phyloP scores from a whole-genome alignment of 2,797 vertebrate species.

The Okamejei kenojei region DNA sequence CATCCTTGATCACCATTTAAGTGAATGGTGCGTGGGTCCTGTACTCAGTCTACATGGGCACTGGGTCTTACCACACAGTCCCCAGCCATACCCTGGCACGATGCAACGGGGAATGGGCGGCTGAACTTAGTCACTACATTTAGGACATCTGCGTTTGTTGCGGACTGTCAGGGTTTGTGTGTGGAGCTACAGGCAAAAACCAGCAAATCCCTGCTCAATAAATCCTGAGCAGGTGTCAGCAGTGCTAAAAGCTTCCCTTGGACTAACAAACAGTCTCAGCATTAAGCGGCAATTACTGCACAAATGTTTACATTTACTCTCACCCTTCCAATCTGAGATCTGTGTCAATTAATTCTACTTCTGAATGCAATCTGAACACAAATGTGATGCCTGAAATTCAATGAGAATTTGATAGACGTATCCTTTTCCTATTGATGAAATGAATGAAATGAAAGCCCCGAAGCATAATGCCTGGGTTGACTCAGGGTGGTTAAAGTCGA shows the following conservation, averaged over 20 bases:
- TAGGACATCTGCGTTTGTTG: too few relatives aligned
- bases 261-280: neutral
- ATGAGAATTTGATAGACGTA: neutral
- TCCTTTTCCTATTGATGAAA: neutral
- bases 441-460: neutral
- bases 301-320: neutral
- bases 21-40: too few relatives aligned
- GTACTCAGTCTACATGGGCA: too few relatives aligned
- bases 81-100: too few relatives aligned
- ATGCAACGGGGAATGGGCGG: too few relatives aligned
- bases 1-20: too few relatives aligned
- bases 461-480: neutral
- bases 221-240: slow-evolving; percentile 1
- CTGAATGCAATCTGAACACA: neutral
- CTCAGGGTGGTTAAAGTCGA: neutral
- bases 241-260: neutral
- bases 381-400: neutral
- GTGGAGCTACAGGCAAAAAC: too few relatives aligned
- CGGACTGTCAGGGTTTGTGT: too few relatives aligned
- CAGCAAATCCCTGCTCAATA: neutral
- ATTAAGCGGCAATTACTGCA: neutral
- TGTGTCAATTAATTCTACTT: neutral
- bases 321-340: neutral
- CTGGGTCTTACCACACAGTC: too few relatives aligned
- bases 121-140: too few relatives aligned